Percentiles rank a stretch among this genome's conserved stretches.
These are phyloP conservation scores for Caenorhabditis sulstoni DNA, from an alignment of 2,888 invertebrate species.

Conservation along the genomic window DNA sequence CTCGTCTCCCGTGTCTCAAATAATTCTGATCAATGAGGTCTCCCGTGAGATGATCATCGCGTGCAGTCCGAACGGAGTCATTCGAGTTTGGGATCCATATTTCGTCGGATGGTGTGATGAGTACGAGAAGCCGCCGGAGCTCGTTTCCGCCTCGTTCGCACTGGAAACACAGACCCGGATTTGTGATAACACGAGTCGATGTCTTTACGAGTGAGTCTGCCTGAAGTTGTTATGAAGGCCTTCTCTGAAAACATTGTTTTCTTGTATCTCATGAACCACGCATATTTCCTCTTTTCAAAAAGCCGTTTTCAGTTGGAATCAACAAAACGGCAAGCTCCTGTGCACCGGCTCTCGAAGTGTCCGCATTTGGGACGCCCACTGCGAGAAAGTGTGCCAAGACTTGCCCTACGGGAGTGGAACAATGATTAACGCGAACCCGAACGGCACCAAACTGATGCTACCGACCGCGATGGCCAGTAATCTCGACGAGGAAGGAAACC, in stretches of 20 bases:
- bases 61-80: conserved; percentile 62
- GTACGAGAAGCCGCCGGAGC: conserved; percentile 47
- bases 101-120: conserved; percentile 73
- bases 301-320: conserved; percentile 74
- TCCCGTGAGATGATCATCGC: conserved; percentile 76
- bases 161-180: conserved; percentile 41
- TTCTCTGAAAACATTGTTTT: too few relatives aligned
- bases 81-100: conserved; percentile 76
- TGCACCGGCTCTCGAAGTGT: conserved; percentile 71
- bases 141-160: conserved; percentile 47
- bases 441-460: neutral
- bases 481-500: conserved; percentile 45
- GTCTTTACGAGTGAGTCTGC: conserved; percentile 53
- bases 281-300: neutral
- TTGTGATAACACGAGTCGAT: conserved; percentile 45
- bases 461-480: conserved; percentile 54
- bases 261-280: too few relatives aligned
- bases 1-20: conserved; percentile 60
- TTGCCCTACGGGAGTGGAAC: conserved; percentile 47
- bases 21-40: conserved; percentile 75
- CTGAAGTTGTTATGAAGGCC: too few relatives aligned
- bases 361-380: conserved; percentile 78
- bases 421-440: neutral
- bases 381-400: conserved; percentile 72
- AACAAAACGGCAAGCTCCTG: conserved; percentile 70